Evolutionary conservation across 2,888 invertebrate species (phyloP).

Genomic region (Carpatolechia fugitivella): DNA sequence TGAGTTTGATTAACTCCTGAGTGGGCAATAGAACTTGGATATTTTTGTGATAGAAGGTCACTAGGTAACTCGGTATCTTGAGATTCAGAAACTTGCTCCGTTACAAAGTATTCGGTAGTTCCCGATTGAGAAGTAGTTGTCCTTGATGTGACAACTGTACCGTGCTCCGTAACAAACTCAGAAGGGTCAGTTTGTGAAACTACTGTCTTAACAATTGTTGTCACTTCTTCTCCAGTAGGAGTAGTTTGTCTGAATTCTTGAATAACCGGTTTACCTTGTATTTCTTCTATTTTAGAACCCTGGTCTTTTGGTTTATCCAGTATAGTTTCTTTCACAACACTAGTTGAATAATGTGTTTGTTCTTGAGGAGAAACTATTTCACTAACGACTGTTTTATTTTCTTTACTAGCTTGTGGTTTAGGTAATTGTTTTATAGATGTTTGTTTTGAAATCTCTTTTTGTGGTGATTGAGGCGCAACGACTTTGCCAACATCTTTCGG

Average conservation of each 20-base stretch:
- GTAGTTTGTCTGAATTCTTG: conserved; percentile 35
- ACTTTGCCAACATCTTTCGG: conserved; percentile 5
- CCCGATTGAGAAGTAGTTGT: conserved; percentile 8
- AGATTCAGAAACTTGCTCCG: conserved; percentile 4
- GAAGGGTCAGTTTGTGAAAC: conserved; percentile 46
- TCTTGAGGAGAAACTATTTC: conserved; percentile 22
- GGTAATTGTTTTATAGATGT: neutral
- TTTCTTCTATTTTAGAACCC: conserved; percentile 21
- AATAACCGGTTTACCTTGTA: conserved; percentile 35
- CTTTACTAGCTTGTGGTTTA: neutral
- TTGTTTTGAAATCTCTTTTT: neutral
- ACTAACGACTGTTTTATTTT: conserved; percentile 27
- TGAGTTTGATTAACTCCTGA: conserved; percentile 1
- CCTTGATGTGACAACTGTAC: conserved; percentile 46
- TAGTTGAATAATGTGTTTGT: conserved; percentile 6
- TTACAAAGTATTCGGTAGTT: conserved; percentile 11
- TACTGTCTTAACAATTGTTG: conserved; percentile 43
- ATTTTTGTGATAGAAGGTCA: neutral
- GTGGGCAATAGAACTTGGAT: neutral
- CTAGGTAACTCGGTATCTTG: neutral
- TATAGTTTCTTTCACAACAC: conserved; percentile 11
- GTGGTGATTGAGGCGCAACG: neutral
- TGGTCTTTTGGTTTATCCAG: neutral
- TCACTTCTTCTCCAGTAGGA: conserved; percentile 44
- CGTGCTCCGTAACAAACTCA: conserved; percentile 50